A percentile compares a stretch with the other conserved stretches of the same genome.
phyloP scores from a whole-genome alignment of 2,888 invertebrate genomes.

The Caenorhabditis sp. region DNA sequence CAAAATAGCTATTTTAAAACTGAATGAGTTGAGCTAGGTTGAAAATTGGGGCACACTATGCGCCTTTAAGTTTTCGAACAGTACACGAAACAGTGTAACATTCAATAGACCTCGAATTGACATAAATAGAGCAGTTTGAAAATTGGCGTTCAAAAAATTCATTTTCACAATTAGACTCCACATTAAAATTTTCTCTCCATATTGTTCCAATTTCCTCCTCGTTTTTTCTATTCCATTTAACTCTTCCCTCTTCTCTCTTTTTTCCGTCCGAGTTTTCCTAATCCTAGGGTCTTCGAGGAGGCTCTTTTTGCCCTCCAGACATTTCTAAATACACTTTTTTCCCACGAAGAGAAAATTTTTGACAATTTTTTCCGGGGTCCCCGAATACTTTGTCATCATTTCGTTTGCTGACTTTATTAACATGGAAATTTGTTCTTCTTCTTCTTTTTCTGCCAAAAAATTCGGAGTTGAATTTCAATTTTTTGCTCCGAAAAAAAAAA shows the following conservation, averaged over 20 bases:
- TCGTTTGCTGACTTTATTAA: not conserved
- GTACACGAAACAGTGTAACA: too few relatives aligned
- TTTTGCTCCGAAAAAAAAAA: too few relatives aligned
- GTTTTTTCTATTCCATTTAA: not conserved
- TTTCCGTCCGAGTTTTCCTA: constrained; percentile 1
- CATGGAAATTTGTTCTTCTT: not conserved
- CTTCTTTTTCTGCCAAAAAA: too few relatives aligned
- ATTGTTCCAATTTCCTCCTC: not conserved
- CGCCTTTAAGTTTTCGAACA: too few relatives aligned
- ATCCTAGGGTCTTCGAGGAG: too few relatives aligned
- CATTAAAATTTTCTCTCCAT: not conserved
- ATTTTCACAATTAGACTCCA: not conserved
- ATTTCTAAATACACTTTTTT: constrained; percentile 15
- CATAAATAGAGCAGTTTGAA: not conserved
- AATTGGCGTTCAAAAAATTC: too few relatives aligned
- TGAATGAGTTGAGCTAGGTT: too few relatives aligned
- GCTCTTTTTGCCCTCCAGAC: constrained; percentile 17
- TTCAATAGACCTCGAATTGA: too few relatives aligned
- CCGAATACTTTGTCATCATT: too few relatives aligned
- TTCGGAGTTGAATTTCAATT: constrained; percentile 11
- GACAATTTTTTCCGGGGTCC: not conserved
- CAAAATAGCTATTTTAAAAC: too few relatives aligned
- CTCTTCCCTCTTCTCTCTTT: not conserved
- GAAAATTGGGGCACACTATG: too few relatives aligned
- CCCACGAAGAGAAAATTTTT: constrained; percentile 2